Conservation (phyloP, 2,113 vertebrate genomes). For the Psettodes erumei region DNA sequence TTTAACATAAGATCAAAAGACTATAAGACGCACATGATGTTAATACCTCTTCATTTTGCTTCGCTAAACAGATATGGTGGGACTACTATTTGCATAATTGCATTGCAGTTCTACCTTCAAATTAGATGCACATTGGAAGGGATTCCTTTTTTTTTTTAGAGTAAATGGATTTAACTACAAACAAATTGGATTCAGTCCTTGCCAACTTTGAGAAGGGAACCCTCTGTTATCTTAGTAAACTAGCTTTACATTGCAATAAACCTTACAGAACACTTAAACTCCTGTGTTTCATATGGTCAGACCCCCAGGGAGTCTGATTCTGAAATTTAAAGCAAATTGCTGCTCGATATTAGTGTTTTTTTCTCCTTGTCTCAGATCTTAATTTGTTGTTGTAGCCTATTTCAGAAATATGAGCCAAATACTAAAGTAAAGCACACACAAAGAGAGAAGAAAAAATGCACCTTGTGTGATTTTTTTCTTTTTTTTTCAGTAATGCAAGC, state of each 20-base stretch:
- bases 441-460: slow-evolving; percentile 83
- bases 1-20: not conserved
- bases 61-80: slow-evolving; percentile 11
- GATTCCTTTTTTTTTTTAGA: slow-evolving; percentile 35
- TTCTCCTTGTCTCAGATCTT: slow-evolving; percentile 70
- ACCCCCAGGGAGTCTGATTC: slow-evolving; percentile 65
- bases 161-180: slow-evolving; percentile 44
- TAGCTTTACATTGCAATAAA: slow-evolving; percentile 68
- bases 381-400: slow-evolving; percentile 84
- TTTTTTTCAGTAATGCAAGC: slow-evolving; percentile 84
- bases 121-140: slow-evolving; percentile 24
- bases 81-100: slow-evolving; percentile 16
- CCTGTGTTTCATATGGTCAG: slow-evolving; percentile 61
- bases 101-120: slow-evolving; percentile 23
- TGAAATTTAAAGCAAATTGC: slow-evolving; percentile 74
- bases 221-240: slow-evolving; percentile 57
- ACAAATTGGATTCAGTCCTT: slow-evolving; percentile 38
- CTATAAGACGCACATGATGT: not conserved
- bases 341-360: slow-evolving; percentile 67
- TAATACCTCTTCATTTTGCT: slow-evolving; percentile 7
- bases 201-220: slow-evolving; percentile 46
- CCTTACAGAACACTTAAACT: slow-evolving; percentile 53
- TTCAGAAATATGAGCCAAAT: slow-evolving; percentile 85
- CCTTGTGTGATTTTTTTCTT: slow-evolving; percentile 85
- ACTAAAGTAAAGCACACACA: slow-evolving; percentile 75